Evolutionary conservation across 2,113 vertebrate genomes (phyloP).

Genomic region (Myotis yumanensis): DNA sequence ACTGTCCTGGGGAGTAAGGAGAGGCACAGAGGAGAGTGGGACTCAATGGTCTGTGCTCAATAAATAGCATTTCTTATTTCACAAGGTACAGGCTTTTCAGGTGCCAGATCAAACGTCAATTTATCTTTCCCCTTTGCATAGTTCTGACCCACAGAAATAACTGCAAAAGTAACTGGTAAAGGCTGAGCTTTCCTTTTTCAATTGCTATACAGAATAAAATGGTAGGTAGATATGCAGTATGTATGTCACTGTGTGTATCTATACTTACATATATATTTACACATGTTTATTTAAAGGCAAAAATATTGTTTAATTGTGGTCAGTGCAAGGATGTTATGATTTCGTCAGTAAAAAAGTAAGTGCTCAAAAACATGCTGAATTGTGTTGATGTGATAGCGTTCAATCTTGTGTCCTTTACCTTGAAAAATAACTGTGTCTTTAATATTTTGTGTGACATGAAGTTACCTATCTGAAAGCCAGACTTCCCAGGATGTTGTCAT

Average conservation of each 20-base stretch:
- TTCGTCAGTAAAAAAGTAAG: not conserved
- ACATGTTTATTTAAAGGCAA: not conserved
- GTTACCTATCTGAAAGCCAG: not conserved
- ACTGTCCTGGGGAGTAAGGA: not conserved
- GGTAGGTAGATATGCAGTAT: not conserved
- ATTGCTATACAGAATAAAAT: not conserved
- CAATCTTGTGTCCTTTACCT: not conserved
- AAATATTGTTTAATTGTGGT: not conserved
- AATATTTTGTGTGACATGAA: not conserved
- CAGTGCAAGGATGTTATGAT: not conserved
- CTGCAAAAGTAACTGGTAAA: constrained; percentile 37
- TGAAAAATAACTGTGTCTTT: not conserved
- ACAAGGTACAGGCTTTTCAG: not conserved
- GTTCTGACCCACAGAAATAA: not conserved
- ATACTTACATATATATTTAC: not conserved
- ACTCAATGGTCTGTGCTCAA: not conserved
- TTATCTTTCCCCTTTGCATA: not conserved
- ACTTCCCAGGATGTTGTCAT: not conserved
- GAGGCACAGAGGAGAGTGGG: not conserved
- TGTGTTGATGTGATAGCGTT: not conserved
- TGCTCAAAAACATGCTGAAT: not conserved
- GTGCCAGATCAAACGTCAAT: not conserved
- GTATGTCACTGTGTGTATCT: not conserved
- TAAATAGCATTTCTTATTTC: not conserved
- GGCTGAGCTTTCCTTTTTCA: constrained; percentile 10